Base-by-base conservation (phyloP, 2,888 invertebrate genomes). In the Peribatodes rhomboidaria region DNA sequence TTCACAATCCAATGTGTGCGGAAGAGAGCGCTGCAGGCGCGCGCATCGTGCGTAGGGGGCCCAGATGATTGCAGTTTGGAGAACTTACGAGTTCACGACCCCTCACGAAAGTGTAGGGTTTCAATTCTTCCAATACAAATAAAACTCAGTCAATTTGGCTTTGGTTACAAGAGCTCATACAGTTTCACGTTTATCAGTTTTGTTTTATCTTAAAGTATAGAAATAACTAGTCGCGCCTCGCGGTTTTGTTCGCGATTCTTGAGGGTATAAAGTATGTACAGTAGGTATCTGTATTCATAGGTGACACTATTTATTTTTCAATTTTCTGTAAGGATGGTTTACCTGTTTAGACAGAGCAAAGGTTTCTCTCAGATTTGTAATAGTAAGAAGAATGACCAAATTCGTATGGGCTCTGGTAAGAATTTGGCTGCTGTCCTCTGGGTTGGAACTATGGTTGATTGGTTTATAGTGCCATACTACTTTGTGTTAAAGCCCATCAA, bases 51-150 rank as follows among this genome's bases (percentile, higher is more conserved):
- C 88, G 90, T 81, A 80, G 78, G 78, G 88, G 89, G 85, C 85
- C 82, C 83, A 86, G 84, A 86, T 85, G 89, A 92, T 89, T 87
- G 88, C 86, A 90, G 87, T 87, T 84, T 86, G 82, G 84, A 85
- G 85, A 85, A 85, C 85, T 81, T 79, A 70, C 69, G 74, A 56
- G 65, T 60, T 65, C 65, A 69, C 55, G 66, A 84, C 85, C 85
- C 86, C 82, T 83, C 82, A 69, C 74, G 70, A 78, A 68, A 68
- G 54, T 53, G 59, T 65, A 68, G 70, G 67, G 63, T 67, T 66
- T 62, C 65, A 65, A 68, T 65, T 54, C 69, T 67, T 66, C 61
- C 65, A 65, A 68, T 65, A 55, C 69, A 70, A 71, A 78, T 69
- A 70, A 64, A 69, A 44, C 54, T 69, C 65, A 65, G 53, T 63